Evolutionary conservation across 1,140 invertebrate genomes (phyloP).

Genomic region (Adelges cooleyi): DNA sequence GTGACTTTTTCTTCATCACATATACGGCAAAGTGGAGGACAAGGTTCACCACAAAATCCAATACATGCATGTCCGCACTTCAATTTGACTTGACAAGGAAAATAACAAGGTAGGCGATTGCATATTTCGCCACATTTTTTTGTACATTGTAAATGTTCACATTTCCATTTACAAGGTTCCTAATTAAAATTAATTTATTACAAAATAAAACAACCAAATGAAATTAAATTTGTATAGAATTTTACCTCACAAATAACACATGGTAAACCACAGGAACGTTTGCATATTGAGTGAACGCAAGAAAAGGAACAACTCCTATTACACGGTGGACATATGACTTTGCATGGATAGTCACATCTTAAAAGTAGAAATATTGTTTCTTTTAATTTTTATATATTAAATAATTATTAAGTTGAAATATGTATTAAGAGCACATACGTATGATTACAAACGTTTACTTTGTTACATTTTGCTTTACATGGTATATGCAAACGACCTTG

Average conservation of each 20-base stretch:
- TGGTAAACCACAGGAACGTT: constrained; percentile 45
- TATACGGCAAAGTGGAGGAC: constrained; percentile 42
- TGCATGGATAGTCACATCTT: constrained; percentile 50
- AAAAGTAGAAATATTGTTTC: neutral
- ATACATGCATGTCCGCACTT: constrained; percentile 49
- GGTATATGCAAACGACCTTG: constrained; percentile 43
- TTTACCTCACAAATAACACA: constrained; percentile 48
- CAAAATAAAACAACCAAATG: too few relatives aligned
- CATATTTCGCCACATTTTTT: constrained; percentile 46
- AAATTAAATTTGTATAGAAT: neutral
- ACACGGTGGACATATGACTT: constrained; percentile 51
- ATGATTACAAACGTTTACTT: constrained; percentile 44
- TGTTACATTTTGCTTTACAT: constrained; percentile 43
- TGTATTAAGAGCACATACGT: constrained; percentile 34
- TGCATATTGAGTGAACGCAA: constrained; percentile 48
- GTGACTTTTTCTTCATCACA: constrained; percentile 41
- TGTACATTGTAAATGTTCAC: constrained; percentile 46
- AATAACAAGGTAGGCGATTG: constrained; percentile 41
- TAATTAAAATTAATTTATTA: constrained; percentile 30
- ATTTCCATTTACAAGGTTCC: constrained; percentile 40
- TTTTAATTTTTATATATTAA: too few relatives aligned
- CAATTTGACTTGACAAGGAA: constrained; percentile 41
- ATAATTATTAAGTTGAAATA: too few relatives aligned
- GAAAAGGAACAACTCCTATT: constrained; percentile 43
- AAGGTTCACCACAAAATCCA: constrained; percentile 56